Evolutionary conservation across 2,888 invertebrate genomes (phyloP).

Genomic region (Lagria hirta): DNA sequence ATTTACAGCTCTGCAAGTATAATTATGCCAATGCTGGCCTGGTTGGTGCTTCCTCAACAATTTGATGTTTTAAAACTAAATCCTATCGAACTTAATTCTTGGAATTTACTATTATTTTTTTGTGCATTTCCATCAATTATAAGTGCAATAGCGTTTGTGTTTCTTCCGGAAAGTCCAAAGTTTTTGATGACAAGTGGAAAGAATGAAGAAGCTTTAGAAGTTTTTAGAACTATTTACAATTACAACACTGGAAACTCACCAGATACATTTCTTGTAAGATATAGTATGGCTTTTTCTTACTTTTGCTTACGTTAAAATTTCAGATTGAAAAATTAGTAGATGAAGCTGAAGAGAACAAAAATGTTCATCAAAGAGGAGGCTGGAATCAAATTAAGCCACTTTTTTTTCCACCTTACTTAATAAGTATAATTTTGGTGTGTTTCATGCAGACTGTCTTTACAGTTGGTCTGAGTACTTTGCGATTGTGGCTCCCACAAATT

Average conservation of each 20-base stretch:
- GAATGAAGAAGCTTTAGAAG: conserved; percentile 64
- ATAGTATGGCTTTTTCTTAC: too few species aligned
- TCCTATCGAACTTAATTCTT: too few species aligned
- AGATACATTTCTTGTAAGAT: conserved; percentile 68
- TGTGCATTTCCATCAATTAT: conserved; percentile 66
- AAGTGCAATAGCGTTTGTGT: conserved; percentile 62
- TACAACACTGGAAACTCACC: conserved; percentile 65
- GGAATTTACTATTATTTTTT: conserved; percentile 64
- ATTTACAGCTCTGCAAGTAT: conserved; percentile 64
- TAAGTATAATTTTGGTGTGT: conserved; percentile 64
- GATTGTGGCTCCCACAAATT: conserved; percentile 85
- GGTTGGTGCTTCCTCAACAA: conserved; percentile 66
- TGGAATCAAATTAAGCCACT: conserved; percentile 65
- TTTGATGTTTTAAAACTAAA: conserved; percentile 52
- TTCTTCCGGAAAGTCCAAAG: conserved; percentile 76
- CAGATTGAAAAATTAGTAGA: conserved; percentile 51
- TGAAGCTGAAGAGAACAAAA: conserved; percentile 35
- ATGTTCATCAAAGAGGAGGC: conserved; percentile 54
- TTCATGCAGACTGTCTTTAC: conserved; percentile 66
- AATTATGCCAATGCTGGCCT: conserved; percentile 68
- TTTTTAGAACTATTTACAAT: conserved; percentile 65
- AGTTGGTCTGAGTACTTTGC: conserved; percentile 70
- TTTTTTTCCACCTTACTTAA: conserved; percentile 63
- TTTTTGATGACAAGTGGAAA: conserved; percentile 71
- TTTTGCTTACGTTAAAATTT: too few species aligned